phyloP scores from a whole-genome alignment of 2,113 vertebrate species.

The Hassar affinis region DNA sequence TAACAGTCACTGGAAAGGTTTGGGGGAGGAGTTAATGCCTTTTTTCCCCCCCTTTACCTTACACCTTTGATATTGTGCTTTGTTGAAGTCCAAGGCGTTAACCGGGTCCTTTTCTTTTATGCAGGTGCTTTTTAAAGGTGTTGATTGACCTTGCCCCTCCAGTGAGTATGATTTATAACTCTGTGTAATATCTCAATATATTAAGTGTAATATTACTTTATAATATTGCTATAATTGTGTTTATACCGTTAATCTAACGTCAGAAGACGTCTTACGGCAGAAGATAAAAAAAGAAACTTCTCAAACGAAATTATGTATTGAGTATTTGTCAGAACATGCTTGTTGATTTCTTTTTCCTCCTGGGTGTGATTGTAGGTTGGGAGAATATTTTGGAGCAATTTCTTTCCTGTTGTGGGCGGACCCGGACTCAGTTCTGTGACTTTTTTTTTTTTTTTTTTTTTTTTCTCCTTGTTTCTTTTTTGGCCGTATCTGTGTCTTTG shows the following conservation, averaged over 20 bases:
- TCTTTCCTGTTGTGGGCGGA: constrained; percentile 25
- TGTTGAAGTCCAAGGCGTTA: neutral
- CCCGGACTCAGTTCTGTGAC: constrained; percentile 29
- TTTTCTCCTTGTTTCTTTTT: constrained; percentile 20
- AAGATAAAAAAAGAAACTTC: neutral
- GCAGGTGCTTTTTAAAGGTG: neutral
- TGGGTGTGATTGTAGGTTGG: constrained; percentile 50
- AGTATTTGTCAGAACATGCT: neutral
- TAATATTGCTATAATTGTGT: too few species aligned
- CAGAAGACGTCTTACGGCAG: neutral
- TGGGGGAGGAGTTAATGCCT: neutral
- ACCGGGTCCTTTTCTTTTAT: neutral
- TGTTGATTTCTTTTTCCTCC: neutral
- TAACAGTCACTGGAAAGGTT: neutral
- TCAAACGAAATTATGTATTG: neutral
- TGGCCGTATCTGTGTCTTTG: constrained; percentile 59
- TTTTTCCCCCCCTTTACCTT: neutral
- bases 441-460: neutral
- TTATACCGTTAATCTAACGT: neutral
- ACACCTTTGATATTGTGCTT: neutral
- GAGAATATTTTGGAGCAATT: constrained; percentile 33
- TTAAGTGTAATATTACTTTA: neutral
- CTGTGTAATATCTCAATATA: neutral
- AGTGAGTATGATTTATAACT: neutral
- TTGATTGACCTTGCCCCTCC: neutral